phyloP scores from a whole-genome alignment of 2,888 invertebrate species.

The Agriopis marginaria region DNA sequence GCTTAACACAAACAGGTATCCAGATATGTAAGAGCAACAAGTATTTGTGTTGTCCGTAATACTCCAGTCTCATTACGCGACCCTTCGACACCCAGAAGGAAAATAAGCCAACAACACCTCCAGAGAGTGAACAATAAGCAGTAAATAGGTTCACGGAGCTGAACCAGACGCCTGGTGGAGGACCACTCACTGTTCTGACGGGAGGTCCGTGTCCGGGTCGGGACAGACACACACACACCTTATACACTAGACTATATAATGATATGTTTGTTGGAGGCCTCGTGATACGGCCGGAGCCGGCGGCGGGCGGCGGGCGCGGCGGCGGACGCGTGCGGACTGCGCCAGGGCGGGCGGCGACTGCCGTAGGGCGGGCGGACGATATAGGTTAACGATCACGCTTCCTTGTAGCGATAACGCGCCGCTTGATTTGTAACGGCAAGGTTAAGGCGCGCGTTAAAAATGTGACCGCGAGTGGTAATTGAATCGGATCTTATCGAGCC shows the following conservation, averaged over 20 bases:
- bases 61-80: background rate
- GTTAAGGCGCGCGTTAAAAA: conserved; percentile 47
- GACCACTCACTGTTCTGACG: conserved; percentile 28
- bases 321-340: conserved; percentile 58
- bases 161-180: background rate
- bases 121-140: conserved; percentile 16
- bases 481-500: background rate
- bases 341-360: conserved; percentile 79
- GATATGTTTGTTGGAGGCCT: conserved; percentile 80
- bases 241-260: conserved; percentile 54
- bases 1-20: background rate
- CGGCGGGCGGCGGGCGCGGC: conserved; percentile 39
- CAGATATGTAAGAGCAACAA: conserved; percentile 25
- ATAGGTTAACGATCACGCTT: conserved; percentile 79
- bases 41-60: conserved; percentile 13
- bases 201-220: too few relatives aligned
- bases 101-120: background rate
- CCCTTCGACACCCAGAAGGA: background rate
- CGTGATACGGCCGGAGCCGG: conserved; percentile 53
- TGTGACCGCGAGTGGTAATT: conserved; percentile 7
- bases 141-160: conserved; percentile 14
- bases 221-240: conserved; percentile 26
- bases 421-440: conserved; percentile 49
- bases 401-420: conserved; percentile 61
- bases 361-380: conserved; percentile 53